Evolutionary conservation across 1,140 invertebrate species (phyloP).

Genomic region (Zaprionus capensis): DNA sequence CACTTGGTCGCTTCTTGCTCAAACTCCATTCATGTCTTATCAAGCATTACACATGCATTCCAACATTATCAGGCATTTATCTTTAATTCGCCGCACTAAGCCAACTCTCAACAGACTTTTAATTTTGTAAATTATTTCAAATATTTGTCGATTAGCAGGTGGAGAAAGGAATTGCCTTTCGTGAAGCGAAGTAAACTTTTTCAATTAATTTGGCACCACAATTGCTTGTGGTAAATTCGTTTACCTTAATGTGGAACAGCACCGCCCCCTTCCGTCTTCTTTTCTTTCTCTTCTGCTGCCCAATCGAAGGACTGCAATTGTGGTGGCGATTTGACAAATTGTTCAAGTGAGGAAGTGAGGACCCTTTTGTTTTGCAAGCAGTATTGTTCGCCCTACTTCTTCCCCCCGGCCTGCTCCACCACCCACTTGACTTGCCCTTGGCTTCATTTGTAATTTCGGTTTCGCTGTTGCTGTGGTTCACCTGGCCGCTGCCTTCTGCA

Average conservation of each 20-base stretch:
- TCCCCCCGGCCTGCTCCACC: not conserved
- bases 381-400: not conserved
- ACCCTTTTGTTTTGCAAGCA: constrained; percentile 64
- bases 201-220: constrained; percentile 71
- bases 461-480: constrained; percentile 19
- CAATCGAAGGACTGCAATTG: constrained; percentile 73
- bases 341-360: constrained; percentile 58
- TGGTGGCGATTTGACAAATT: constrained; percentile 82
- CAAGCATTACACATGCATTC: not conserved
- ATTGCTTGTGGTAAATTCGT: constrained; percentile 46
- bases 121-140: constrained; percentile 74
- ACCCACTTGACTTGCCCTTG: constrained; percentile 12
- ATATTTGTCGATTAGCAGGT: constrained; percentile 72
- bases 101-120: constrained; percentile 39
- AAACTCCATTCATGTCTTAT: not conserved
- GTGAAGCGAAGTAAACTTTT: constrained; percentile 68
- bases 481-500: constrained; percentile 36
- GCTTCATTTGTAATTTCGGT: constrained; percentile 73
- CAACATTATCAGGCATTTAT: constrained; percentile 11
- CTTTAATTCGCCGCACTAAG: constrained; percentile 58
- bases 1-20: not conserved
- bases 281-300: not conserved
- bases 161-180: not conserved
- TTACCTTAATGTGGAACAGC: constrained; percentile 44
- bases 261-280: not conserved